Evolutionary conservation across 2,888 invertebrate genomes (phyloP).

Genomic region (Lycocerus yunnanus): DNA sequence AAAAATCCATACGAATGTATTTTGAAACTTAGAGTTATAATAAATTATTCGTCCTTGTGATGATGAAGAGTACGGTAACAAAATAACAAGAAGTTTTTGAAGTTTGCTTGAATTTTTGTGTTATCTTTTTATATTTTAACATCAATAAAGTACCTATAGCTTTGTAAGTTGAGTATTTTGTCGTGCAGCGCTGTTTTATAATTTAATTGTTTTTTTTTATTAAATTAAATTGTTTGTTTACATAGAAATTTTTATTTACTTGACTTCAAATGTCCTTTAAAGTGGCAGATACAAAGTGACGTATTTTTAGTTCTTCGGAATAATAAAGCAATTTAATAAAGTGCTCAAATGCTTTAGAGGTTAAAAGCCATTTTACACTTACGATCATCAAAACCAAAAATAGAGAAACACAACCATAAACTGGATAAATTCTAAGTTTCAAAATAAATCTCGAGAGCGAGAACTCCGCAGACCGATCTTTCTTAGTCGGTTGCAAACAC

Average conservation of each 20-base stretch:
- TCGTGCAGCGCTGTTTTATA: too few relatives aligned
- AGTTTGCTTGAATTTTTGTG: neutral
- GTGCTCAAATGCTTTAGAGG: conserved; percentile 34
- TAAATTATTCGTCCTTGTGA: neutral
- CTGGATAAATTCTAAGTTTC: conserved; percentile 25
- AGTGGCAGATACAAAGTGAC: conserved; percentile 20
- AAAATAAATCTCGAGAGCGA: conserved; percentile 23
- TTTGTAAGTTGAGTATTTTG: neutral
- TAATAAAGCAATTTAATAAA: conserved; percentile 39
- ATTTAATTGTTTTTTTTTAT: neutral
- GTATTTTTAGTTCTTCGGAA: conserved; percentile 31
- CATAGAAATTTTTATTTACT: neutral
- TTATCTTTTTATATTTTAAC: neutral
- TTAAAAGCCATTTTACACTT: conserved; percentile 36
- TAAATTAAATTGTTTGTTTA: neutral
- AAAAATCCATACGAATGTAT: neutral
- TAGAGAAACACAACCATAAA: conserved; percentile 26
- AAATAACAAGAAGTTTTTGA: neutral
- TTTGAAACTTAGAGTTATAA: neutral
- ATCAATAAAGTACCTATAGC: neutral
- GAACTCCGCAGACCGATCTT: conserved; percentile 19
- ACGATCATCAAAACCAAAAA: conserved; percentile 30
- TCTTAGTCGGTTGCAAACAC: conserved; percentile 22
- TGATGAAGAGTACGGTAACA: neutral
- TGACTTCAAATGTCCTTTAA: conserved; percentile 15